phyloP scores from a whole-genome alignment of 1,140 invertebrate genomes.

The Neodiprion lecontei region DNA sequence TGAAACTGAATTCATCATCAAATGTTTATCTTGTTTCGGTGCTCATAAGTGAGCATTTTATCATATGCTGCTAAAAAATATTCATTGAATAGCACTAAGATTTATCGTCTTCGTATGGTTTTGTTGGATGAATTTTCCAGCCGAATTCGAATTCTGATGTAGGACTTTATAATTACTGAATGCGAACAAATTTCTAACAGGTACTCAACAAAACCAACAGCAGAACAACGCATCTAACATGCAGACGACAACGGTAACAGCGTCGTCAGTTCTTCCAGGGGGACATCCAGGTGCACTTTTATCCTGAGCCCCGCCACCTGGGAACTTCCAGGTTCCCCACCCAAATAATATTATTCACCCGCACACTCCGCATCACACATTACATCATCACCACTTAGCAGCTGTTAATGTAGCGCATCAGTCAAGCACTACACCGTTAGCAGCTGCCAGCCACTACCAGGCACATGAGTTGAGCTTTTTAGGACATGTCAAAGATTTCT shows the following conservation, averaged over 20 bases:
- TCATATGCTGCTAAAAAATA: neutral
- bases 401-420: constrained; percentile 55
- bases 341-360: constrained; percentile 56
- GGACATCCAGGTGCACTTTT: constrained; percentile 58
- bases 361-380: constrained; percentile 50
- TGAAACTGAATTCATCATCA: neutral
- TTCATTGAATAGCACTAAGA: neutral
- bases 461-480: constrained; percentile 56
- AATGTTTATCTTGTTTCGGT: constrained; percentile 16
- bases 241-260: constrained; percentile 53
- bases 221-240: constrained; percentile 55
- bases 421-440: constrained; percentile 45
- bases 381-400: constrained; percentile 48
- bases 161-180: neutral
- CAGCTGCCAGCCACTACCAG: constrained; percentile 51
- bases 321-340: constrained; percentile 63
- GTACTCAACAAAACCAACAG: constrained; percentile 55
- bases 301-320: constrained; percentile 63
- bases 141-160: neutral
- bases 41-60: neutral
- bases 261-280: constrained; percentile 55
- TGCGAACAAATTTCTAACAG: constrained; percentile 22
- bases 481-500: constrained; percentile 60
- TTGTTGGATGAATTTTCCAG: constrained; percentile 9
- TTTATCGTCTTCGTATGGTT: neutral